A percentile compares a stretch with the other conserved stretches of the same genome.
Conservation (phyloP, 2,888 invertebrate species). For the Eupithecia dodoneata region DNA sequence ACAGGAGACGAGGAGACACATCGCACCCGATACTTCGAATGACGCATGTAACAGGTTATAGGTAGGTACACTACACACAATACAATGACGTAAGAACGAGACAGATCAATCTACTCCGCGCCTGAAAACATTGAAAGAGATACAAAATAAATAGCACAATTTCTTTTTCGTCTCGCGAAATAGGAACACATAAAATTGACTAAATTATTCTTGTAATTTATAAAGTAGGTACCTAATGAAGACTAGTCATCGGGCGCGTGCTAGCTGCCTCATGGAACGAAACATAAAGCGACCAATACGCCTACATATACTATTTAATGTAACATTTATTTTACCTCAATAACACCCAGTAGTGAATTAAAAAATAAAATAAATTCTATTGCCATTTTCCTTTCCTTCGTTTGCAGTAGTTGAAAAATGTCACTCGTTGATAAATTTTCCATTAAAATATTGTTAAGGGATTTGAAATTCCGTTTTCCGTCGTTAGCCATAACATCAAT, state of each 20-base stretch:
- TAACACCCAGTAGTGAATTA: neutral
- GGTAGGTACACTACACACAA: neutral
- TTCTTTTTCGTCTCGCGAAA: neutral
- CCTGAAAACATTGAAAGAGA: neutral
- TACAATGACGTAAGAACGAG: neutral
- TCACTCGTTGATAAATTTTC: neutral
- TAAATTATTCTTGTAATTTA: too few species aligned
- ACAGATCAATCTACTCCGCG: neutral
- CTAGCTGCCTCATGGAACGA: neutral
- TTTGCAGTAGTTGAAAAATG: neutral
- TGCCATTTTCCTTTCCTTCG: neutral
- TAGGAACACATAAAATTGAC: neutral
- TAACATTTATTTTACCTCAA: neutral
- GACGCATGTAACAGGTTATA: neutral
- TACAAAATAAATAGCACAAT: neutral
- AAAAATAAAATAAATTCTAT: neutral
- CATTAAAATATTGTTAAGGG: neutral
- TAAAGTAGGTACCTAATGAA: too few species aligned
- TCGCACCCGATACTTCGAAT: neutral
- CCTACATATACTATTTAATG: neutral
- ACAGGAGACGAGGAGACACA: neutral
- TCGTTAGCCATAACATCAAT: conserved; percentile 32
- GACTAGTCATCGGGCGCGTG: neutral
- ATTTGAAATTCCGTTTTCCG: conserved; percentile 4
- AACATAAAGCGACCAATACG: neutral